Base-by-base conservation (phyloP, 2,113 vertebrate species). In the Tupaia tana region DNA sequence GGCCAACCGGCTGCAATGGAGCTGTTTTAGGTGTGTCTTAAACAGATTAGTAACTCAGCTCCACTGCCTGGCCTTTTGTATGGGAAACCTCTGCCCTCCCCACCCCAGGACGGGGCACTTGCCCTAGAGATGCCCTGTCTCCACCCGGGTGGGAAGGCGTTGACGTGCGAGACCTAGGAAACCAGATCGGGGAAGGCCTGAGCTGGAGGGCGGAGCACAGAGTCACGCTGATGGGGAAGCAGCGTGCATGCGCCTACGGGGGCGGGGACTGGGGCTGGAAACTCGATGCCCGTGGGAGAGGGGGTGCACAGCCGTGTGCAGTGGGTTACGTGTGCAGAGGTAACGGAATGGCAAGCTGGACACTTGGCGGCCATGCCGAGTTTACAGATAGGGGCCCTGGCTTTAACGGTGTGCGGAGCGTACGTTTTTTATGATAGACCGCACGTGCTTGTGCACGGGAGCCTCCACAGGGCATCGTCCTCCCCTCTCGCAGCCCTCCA, bases 231-330 rank as follows among this genome's bases (percentile, higher is more conserved):
- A 43, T 43, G 43, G 67, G 24, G 7, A 56, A 66, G 12, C 58
- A 67, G 56, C 29, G 54, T 34, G 9, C 9, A 3, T 4, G 73
- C 52, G 43, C 71, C 61, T 19, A 7, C 0, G 10, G 22, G 54
- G 18, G 20, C 85, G 66, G 58, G 69, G 25, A 4, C 15, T 3
- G 22, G 81, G 10, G 1, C 15, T 2, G 24, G 64, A 59, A 66
- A 66, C 12, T 2, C 0, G 4, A 14, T 0, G 16, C 24, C 8
- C 3, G 0, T 8, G 56, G 31, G 64, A 15, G 54, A 58, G 59
- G 25, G 59, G 78, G 54, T 56, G 34, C 63, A 20, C 22, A 24
- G 1, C 43, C 0, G 0, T 20, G 58, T 86, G 29, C 18, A 52
- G 9, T 25, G n/a, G 29, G 22, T 54, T 2, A n/a, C 0, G 2